Evolutionary conservation across 2,888 invertebrate genomes (phyloP).

Genomic region (Aphidius colemani): DNA sequence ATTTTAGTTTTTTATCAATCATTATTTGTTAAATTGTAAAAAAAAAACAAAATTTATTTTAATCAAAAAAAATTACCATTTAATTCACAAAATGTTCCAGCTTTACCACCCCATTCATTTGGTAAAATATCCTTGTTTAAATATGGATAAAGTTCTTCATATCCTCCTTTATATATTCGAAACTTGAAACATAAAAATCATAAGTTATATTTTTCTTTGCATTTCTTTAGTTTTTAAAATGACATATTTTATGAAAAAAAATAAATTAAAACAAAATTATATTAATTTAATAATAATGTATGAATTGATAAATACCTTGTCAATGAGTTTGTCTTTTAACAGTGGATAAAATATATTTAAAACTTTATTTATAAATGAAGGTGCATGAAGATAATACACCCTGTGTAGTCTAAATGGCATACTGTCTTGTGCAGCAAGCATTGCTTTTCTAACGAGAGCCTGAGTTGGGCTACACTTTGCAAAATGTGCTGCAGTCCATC

Average conservation of each 20-base stretch:
- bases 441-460: slow-evolving; percentile 47
- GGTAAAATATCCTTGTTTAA: slow-evolving; percentile 59
- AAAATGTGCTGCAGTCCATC: slow-evolving; percentile 51
- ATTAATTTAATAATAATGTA: slow-evolving; percentile 4
- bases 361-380: slow-evolving; percentile 48
- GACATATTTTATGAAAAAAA: neutral
- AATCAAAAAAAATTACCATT: slow-evolving; percentile 42
- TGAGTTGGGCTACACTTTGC: slow-evolving; percentile 55
- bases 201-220: neutral
- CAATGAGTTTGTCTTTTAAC: slow-evolving; percentile 53
- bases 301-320: slow-evolving; percentile 47
- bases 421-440: slow-evolving; percentile 57
- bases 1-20: neutral
- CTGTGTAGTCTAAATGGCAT: slow-evolving; percentile 55
- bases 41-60: too few species aligned
- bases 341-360: slow-evolving; percentile 53
- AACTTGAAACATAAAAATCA: slow-evolving; percentile 43
- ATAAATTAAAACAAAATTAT: neutral
- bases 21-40: too few species aligned
- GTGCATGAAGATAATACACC: slow-evolving; percentile 51
- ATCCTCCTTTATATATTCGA: slow-evolving; percentile 53
- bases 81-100: slow-evolving; percentile 52
- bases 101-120: slow-evolving; percentile 60
- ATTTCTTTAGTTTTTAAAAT: neutral
- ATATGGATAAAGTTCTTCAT: slow-evolving; percentile 55